Conservation (phyloP, 2,797 vertebrate species). For the Sus cebifrons region DNA sequence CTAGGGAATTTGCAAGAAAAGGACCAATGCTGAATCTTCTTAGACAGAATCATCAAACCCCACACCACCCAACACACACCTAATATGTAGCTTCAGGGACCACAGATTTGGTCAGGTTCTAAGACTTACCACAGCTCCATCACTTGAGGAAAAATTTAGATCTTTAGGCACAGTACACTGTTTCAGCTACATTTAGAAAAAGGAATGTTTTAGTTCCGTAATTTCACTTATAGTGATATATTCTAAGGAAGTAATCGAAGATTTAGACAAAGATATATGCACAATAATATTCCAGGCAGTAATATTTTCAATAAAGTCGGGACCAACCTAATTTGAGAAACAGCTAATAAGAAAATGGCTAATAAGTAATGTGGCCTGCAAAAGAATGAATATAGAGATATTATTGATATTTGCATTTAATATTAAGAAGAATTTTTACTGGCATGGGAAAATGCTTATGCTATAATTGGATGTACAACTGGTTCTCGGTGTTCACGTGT, state of each 20-base stretch:
- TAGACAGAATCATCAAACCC: background rate
- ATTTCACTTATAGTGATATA: conserved; percentile 19
- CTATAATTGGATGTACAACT: background rate
- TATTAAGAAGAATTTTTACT: background rate
- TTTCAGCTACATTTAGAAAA: background rate
- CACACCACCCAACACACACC: background rate
- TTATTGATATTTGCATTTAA: background rate
- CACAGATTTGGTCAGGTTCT: background rate
- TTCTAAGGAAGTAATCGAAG: background rate
- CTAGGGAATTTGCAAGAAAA: background rate
- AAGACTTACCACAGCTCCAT: conserved; percentile 2
- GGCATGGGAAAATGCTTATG: background rate
- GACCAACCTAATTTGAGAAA: background rate
- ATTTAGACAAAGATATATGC: background rate
- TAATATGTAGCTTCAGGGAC: background rate
- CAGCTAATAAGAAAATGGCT: conserved; percentile 31
- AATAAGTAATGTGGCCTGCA: background rate
- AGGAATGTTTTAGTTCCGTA: background rate
- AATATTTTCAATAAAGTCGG: background rate
- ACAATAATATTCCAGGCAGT: background rate
- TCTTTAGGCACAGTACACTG: background rate
- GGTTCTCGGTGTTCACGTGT: background rate
- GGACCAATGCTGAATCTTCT: background rate
- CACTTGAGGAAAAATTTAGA: background rate
- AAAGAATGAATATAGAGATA: background rate